Base-by-base conservation (phyloP, 2,888 invertebrate species). In the Crocallis elinguaria region DNA sequence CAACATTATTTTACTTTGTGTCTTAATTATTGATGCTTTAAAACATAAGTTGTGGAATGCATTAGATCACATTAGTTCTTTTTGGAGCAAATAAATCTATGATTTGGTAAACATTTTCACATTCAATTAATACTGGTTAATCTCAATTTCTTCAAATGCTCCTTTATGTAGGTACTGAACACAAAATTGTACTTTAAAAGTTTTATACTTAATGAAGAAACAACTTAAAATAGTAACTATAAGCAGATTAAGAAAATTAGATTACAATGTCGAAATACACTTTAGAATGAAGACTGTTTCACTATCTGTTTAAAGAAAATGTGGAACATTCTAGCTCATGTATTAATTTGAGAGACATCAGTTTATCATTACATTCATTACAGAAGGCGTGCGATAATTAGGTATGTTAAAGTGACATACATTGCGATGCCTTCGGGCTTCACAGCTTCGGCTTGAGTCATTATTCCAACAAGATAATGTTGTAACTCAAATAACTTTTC, bases 61-160 rank as follows among this genome's bases (percentile, higher is more conserved):
- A 30, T 41, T 46, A 55, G 27, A 55, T 55, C 55, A 55, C 55
- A 55, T 43, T 37, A 37, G 33, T 41, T 49, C 43, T 43, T 48
- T 51, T 45, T 46, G 25, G 42, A 36, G n/a, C 35, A 51, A 48
- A 41, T 49, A 54, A 32, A 44, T 27, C 55, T 55, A 55, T 37
- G 37, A 49, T 49, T 45, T 49, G 44, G 44, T 54, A 43, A 49
- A 54, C 29, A 42, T 44, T 41, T 49, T 55, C 37, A 46, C 37
- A 49, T 23, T 19, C 33, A 46, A 41, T 17, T 53, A 58, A 58
- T 58, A 58, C 53, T 58, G 57, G 38, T 43, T 54, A 58, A 58
- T 58, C 57, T 53, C 53, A 53, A 39, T 54, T 48, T 43, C 14
- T 37, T 44, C 38, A 39, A 44, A 43, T 43, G 37, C 38, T 48